Conservation (phyloP, 2,888 invertebrate genomes). For the Sinodicranocentrus sp. region DNA sequence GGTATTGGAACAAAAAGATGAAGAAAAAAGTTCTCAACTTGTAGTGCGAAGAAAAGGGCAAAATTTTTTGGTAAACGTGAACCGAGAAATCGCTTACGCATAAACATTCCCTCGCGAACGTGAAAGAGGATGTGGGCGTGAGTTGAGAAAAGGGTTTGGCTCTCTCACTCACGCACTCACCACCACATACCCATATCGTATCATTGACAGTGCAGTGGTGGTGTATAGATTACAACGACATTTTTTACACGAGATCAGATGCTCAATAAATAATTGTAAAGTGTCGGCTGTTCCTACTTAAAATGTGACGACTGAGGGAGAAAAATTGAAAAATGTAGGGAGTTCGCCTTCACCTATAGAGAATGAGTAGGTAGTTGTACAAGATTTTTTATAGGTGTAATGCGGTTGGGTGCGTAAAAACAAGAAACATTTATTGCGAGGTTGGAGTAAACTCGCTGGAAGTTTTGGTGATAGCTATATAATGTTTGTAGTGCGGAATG, state of each 20-base stretch:
- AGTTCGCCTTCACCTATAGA: no score
- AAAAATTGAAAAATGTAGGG: background rate
- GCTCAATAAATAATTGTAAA: conserved; percentile 69
- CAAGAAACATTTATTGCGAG: no score
- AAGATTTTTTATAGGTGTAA: background rate
- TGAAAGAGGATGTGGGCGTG: conserved; percentile 63
- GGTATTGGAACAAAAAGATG: no score
- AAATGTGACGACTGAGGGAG: conserved; percentile 39
- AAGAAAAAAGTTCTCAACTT: conserved; percentile 8
- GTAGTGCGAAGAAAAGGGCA: conserved; percentile 24
- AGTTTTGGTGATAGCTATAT: no score
- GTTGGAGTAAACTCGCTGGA: no score
- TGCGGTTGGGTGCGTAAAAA: no score
- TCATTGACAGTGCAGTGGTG: conserved; percentile 50
- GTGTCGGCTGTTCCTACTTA: conserved; percentile 60
- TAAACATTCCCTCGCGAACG: conserved; percentile 42
- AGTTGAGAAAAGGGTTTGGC: conserved; percentile 61
- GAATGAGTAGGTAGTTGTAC: no score
- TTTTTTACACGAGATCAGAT: conserved; percentile 60
- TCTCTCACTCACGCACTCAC: conserved; percentile 40
- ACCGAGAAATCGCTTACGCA: conserved; percentile 63
- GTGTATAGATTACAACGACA: conserved; percentile 52
- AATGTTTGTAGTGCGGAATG: no score
- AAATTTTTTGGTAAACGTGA: conserved; percentile 38
- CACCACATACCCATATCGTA: conserved; percentile 18